Evolutionary conservation across 2,888 invertebrate species (phyloP).

Genomic region (Phoenoteleia sp.): DNA sequence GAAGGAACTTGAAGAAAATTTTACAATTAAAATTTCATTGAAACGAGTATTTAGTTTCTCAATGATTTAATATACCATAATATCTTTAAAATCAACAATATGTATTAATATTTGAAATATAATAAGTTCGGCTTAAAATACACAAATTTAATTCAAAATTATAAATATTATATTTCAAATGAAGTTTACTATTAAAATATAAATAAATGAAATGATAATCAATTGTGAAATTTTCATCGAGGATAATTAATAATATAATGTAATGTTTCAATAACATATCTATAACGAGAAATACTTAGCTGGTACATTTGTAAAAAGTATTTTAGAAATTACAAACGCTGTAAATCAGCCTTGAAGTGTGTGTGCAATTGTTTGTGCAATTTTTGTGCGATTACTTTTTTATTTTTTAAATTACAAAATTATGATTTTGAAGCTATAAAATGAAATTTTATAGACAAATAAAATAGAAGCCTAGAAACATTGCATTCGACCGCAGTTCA

Average conservation of each 20-base stretch:
- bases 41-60: no score
- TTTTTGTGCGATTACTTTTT: no score
- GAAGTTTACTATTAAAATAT: no score
- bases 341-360: conserved; percentile 32
- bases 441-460: conserved; percentile 20
- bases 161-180: no score
- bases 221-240: conserved; percentile 54
- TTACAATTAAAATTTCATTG: conserved; percentile 33
- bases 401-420: conserved; percentile 2
- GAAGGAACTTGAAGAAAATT: conserved; percentile 54
- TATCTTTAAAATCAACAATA: no score
- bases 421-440: not conserved
- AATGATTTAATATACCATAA: no score
- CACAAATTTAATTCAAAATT: not conserved
- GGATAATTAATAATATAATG: conserved; percentile 29
- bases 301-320: conserved; percentile 57
- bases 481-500: not conserved
- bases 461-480: conserved; percentile 34
- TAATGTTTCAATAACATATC: conserved; percentile 56
- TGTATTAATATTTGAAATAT: not conserved
- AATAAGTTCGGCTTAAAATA: not conserved
- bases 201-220: not conserved
- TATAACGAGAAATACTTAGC: conserved; percentile 32
- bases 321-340: conserved; percentile 21
- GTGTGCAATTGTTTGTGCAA: no score